These are phyloP conservation scores for Synergus laeviventris DNA, from an alignment of 2,888 invertebrate genomes.

Conservation along the genomic window DNA sequence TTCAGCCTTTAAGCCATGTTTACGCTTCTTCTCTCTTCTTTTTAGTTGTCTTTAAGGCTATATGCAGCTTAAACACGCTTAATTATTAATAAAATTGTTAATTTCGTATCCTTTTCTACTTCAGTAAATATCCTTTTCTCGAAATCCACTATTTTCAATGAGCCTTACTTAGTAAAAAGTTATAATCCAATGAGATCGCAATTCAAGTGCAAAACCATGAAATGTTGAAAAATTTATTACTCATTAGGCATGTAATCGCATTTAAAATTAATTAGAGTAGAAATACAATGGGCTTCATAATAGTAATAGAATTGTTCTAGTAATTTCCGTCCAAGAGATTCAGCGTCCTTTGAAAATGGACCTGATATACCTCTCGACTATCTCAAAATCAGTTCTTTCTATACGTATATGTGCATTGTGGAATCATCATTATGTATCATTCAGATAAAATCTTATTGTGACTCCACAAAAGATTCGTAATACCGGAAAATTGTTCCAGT, in stretches of 20 bases:
- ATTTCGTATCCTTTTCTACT: background rate
- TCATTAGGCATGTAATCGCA: background rate
- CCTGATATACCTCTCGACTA: background rate
- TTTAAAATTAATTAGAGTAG: background rate
- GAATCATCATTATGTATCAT: background rate
- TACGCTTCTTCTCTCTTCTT: background rate
- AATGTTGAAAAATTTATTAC: background rate
- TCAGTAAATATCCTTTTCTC: background rate
- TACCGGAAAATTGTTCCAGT: background rate
- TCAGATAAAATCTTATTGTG: conserved; percentile 3
- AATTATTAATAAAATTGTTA: background rate
- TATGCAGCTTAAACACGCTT: background rate
- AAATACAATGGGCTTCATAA: background rate
- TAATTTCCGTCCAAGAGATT: conserved; percentile 12
- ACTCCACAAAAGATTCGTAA: background rate
- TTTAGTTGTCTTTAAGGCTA: background rate
- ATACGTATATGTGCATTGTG: too few species aligned
- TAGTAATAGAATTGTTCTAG: background rate
- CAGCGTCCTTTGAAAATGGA: conserved; percentile 5
- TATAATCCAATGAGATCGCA: too few species aligned
- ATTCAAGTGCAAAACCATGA: background rate
- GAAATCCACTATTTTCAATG: background rate
- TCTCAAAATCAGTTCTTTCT: conserved; percentile 12
- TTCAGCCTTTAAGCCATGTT: conserved; percentile 6
- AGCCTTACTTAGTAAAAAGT: too few species aligned